These are phyloP conservation scores for Musca domestica DNA, from an alignment of 1,140 invertebrate genomes.

Conservation along the genomic window DNA sequence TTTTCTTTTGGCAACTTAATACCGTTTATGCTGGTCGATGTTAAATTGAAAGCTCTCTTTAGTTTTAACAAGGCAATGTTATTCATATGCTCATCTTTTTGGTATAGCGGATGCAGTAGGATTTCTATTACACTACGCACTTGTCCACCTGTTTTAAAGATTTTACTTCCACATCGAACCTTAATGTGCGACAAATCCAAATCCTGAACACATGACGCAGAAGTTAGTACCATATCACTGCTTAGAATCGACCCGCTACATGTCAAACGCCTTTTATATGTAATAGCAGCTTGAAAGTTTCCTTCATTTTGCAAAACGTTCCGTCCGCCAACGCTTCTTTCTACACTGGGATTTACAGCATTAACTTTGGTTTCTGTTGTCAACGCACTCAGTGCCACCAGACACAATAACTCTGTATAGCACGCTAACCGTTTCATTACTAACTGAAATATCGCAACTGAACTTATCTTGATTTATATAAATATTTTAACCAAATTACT, in stretches of 20 bases:
- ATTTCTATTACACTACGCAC: conserved; percentile 4
- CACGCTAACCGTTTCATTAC: too few relatives aligned
- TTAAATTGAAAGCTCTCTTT: conserved; percentile 1
- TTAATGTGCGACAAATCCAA: neutral
- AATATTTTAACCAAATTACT: too few relatives aligned
- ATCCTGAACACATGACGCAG: conserved; percentile 4
- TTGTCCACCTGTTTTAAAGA: conserved; percentile 14
- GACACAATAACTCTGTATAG: too few relatives aligned
- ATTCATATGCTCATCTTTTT: neutral
- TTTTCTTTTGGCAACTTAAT: neutral
- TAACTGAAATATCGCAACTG: too few relatives aligned
- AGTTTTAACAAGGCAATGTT: conserved; percentile 11
- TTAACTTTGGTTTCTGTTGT: too few relatives aligned
- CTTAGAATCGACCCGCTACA: conserved; percentile 10
- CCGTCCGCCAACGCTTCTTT: neutral
- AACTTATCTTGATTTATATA: too few relatives aligned
- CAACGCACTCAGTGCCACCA: too few relatives aligned
- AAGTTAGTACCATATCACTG: neutral
- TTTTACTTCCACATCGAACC: neutral
- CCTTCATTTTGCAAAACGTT: neutral
- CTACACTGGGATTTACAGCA: too few relatives aligned
- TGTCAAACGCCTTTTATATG: neutral
- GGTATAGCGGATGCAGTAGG: neutral
- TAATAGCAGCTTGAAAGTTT: neutral
- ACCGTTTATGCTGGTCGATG: neutral